Conservation (phyloP, 2,888 invertebrate genomes). For the Lampropteryx suffumata region DNA sequence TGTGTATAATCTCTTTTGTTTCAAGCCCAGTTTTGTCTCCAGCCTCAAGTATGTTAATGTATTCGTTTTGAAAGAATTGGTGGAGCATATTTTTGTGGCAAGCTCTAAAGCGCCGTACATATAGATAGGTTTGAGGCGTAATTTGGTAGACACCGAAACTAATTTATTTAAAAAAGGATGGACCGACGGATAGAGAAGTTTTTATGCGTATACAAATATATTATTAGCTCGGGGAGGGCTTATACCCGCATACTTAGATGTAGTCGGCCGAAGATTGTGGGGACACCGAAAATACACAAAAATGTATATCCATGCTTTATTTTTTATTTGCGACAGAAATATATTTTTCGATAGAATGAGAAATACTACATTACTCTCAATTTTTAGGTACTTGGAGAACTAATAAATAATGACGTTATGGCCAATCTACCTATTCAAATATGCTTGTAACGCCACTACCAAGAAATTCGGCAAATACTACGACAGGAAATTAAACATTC, state of each 20-base stretch:
- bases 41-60: slow-evolving; percentile 74
- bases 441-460: slow-evolving; percentile 1
- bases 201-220: slow-evolving; percentile 78
- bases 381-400: no score
- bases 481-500: slow-evolving; percentile 71
- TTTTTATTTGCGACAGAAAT: no score
- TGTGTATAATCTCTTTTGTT: slow-evolving; percentile 73
- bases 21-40: slow-evolving; percentile 70
- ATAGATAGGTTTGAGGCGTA: slow-evolving; percentile 80
- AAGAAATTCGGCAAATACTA: slow-evolving; percentile 3
- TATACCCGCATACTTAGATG: no score
- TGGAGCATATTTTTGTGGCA: slow-evolving; percentile 78
- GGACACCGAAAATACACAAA: no score
- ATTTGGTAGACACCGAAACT: slow-evolving; percentile 84
- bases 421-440: neutral
- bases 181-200: slow-evolving; percentile 77
- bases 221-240: slow-evolving; percentile 44
- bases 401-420: no score
- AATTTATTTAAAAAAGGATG: slow-evolving; percentile 83
- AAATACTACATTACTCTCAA: no score
- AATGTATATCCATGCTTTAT: no score
- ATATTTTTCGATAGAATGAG: no score
- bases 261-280: no score
- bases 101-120: slow-evolving; percentile 71
- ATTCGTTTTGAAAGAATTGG: slow-evolving; percentile 72